A percentile compares a stretch with the other conserved stretches of the same genome.
phyloP scores from a whole-genome alignment of 2,797 vertebrate genomes.

The Coregonus ussuriensis region DNA sequence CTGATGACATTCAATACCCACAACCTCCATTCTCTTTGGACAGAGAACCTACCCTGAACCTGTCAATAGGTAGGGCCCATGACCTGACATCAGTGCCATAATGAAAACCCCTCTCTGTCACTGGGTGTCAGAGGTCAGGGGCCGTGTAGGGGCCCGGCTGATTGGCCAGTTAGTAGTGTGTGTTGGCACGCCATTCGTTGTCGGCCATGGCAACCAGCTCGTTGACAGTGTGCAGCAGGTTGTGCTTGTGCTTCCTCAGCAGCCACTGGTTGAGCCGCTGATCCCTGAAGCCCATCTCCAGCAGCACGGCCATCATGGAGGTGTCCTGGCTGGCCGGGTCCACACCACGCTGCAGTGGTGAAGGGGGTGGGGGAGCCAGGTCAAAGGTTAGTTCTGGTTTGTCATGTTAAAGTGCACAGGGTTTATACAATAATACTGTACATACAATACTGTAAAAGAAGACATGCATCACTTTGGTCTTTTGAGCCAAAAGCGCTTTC shows the following conservation, averaged over 20 bases:
- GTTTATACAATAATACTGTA: too few species aligned
- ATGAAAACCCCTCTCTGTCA: not conserved
- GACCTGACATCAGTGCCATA: conserved; percentile 5
- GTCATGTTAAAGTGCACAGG: too few species aligned
- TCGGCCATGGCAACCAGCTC: conserved; percentile 90
- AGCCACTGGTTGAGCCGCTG: conserved; percentile 87
- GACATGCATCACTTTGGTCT: too few species aligned
- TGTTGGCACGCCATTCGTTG: conserved; percentile 71
- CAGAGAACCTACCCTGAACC: conserved; percentile 35
- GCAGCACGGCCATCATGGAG: conserved; percentile 85
- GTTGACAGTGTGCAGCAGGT: conserved; percentile 90
- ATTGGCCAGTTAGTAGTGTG: conserved; percentile 72
- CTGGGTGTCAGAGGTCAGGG: not conserved
- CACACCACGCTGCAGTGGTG: conserved; percentile 66
- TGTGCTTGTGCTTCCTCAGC: conserved; percentile 91
- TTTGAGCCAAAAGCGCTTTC: too few species aligned
- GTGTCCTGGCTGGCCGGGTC: conserved; percentile 84
- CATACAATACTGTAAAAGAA: too few species aligned
- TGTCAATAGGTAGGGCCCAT: conserved; percentile 19
- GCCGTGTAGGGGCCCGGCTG: not conserved
- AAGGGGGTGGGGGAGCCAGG: not conserved
- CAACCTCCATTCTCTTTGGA: conserved; percentile 29
- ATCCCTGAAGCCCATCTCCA: conserved; percentile 98
- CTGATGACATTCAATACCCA: conserved; percentile 46
- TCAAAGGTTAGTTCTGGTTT: too few species aligned